A percentile compares a stretch with the other conserved stretches of the same genome.
phyloP scores from a whole-genome alignment of 2,113 vertebrate species.

The Actenoides lindsayi region DNA sequence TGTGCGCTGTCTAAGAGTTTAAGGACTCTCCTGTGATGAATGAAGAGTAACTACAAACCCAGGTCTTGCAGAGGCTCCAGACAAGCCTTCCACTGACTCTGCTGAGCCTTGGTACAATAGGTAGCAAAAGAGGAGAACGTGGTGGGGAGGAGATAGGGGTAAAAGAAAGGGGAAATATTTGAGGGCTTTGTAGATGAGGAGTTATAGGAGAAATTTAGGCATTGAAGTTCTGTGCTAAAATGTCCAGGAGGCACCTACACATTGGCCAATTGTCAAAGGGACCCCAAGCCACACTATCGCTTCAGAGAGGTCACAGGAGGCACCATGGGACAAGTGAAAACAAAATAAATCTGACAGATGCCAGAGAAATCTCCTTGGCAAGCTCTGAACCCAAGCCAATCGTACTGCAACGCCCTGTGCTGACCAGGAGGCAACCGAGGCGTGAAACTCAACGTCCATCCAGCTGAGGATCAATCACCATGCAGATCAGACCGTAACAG shows the following conservation, averaged over 20 bases:
- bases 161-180: background rate
- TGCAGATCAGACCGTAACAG: background rate
- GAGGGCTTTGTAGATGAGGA: background rate
- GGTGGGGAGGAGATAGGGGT: background rate
- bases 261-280: background rate
- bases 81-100: background rate
- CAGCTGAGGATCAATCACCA: background rate
- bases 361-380: background rate
- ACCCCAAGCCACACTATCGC: background rate
- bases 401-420: rapidly evolving
- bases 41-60: background rate
- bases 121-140: background rate
- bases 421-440: background rate
- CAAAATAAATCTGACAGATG: background rate
- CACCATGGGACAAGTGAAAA: background rate
- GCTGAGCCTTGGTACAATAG: background rate
- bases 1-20: background rate
- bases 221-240: background rate
- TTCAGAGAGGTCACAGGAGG: background rate
- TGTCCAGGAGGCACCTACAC: background rate
- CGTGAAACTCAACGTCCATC: background rate
- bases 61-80: background rate
- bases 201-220: background rate
- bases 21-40: background rate
- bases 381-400: background rate